Evolutionary conservation across 2,113 vertebrate species (phyloP).

Genomic region (Pimephales promelas): DNA sequence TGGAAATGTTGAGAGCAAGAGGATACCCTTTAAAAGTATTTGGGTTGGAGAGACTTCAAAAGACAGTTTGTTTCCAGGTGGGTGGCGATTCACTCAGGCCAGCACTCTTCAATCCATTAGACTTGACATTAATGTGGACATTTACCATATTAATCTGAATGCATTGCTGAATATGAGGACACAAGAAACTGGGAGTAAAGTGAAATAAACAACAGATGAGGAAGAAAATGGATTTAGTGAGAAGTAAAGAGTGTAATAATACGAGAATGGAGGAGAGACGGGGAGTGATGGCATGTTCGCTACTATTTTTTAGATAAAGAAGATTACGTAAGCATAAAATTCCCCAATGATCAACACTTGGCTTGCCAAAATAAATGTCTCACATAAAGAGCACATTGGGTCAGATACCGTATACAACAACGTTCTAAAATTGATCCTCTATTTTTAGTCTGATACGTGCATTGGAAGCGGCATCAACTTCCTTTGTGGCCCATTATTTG

Average conservation of each 20-base stretch:
- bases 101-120: background rate
- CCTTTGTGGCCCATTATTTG: slow-evolving; percentile 2
- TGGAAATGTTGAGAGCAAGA: slow-evolving; percentile 3
- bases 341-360: background rate
- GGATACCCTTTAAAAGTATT: slow-evolving; percentile 20
- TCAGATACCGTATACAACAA: slow-evolving; percentile 1
- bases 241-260: background rate
- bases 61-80: background rate
- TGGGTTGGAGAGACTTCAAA: slow-evolving; percentile 33
- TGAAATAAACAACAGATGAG: background rate
- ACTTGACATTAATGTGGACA: background rate
- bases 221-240: background rate
- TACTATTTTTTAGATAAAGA: background rate
- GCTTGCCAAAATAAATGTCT: background rate
- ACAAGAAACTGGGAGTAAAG: background rate
- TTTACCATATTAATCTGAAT: background rate
- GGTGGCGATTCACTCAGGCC: background rate
- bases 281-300: background rate
- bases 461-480: background rate
- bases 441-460: background rate
- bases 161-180: background rate
- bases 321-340: background rate
- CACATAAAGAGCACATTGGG: background rate
- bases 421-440: background rate
- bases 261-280: background rate